Evolutionary conservation across 2,797 vertebrate genomes (phyloP).

Genomic region (Karalla daura): DNA sequence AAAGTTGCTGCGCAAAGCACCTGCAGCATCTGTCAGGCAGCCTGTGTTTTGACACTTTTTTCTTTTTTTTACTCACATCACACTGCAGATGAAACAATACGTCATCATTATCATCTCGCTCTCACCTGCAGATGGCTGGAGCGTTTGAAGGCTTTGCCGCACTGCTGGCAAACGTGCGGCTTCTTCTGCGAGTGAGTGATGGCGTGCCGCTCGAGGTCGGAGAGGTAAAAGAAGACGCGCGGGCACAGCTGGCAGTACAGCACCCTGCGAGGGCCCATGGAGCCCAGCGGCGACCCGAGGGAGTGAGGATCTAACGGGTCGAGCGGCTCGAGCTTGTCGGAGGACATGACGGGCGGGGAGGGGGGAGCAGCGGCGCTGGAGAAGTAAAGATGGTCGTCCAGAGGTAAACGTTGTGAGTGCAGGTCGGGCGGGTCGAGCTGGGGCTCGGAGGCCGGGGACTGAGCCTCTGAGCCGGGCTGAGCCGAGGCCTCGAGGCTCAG

Average conservation of each 20-base stretch:
- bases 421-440: slow-evolving; percentile 54
- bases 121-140: slow-evolving; percentile 91
- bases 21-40: slow-evolving; percentile 4
- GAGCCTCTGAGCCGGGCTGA: slow-evolving; percentile 45
- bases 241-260: slow-evolving; percentile 92
- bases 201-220: slow-evolving; percentile 91
- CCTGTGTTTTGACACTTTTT: too few relatives aligned
- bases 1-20: slow-evolving; percentile 2
- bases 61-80: too few relatives aligned
- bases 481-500: slow-evolving; percentile 49
- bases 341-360: slow-evolving; percentile 63
- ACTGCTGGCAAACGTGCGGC: slow-evolving; percentile 89
- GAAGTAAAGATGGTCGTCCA: slow-evolving; percentile 79
- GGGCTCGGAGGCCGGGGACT: slow-evolving; percentile 58
- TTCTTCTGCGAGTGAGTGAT: slow-evolving; percentile 94
- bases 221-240: slow-evolving; percentile 92
- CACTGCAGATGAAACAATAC: not conserved
- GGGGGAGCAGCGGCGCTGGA: slow-evolving; percentile 72
- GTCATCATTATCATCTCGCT: not conserved
- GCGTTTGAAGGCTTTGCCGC: slow-evolving; percentile 92
- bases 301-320: slow-evolving; percentile 71
- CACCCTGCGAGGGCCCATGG: slow-evolving; percentile 75
- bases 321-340: slow-evolving; percentile 62
- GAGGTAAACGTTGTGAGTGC: slow-evolving; percentile 70
- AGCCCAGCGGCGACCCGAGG: slow-evolving; percentile 58